These are phyloP conservation scores for Zosterops pallidus DNA, from an alignment of 2,113 vertebrate species.

Conservation along the genomic window DNA sequence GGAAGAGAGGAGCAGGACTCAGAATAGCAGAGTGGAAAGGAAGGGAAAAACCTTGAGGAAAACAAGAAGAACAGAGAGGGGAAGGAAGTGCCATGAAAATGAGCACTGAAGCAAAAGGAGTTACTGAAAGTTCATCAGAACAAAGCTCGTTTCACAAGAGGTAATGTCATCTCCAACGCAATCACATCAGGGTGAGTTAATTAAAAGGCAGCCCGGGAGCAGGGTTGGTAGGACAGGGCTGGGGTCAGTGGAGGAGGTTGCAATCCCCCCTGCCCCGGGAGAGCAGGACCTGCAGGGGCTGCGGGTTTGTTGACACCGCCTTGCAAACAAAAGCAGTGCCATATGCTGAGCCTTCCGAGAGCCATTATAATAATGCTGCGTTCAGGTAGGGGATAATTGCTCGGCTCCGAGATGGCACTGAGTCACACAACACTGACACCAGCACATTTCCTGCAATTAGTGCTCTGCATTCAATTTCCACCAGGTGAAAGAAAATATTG, in stretches of 20 bases:
- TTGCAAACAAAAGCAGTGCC: conserved; percentile 64
- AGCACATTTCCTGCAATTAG: conserved; percentile 64
- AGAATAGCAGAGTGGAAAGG: neutral
- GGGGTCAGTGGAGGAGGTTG: neutral
- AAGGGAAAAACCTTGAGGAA: neutral
- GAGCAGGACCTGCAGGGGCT: neutral
- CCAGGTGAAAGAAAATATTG: conserved; percentile 48
- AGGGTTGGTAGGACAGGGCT: neutral
- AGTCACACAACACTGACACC: conserved; percentile 67
- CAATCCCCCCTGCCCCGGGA: neutral
- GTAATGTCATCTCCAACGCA: neutral
- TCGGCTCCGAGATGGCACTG: conserved; percentile 35
- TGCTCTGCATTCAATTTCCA: conserved; percentile 23
- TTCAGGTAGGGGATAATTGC: conserved; percentile 63
- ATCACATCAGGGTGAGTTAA: neutral
- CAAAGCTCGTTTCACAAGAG: neutral
- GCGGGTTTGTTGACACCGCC: conserved; percentile 10
- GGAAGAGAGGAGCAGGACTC: neutral
- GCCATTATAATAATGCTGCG: conserved; percentile 47
- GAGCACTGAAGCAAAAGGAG: neutral
- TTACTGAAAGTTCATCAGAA: neutral
- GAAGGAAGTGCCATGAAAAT: neutral
- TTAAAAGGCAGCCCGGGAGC: neutral
- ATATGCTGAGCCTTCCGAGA: conserved; percentile 55
- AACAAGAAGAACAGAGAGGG: neutral